Base-by-base conservation (phyloP, 1,140 invertebrate species). In the Atta colombica region DNA sequence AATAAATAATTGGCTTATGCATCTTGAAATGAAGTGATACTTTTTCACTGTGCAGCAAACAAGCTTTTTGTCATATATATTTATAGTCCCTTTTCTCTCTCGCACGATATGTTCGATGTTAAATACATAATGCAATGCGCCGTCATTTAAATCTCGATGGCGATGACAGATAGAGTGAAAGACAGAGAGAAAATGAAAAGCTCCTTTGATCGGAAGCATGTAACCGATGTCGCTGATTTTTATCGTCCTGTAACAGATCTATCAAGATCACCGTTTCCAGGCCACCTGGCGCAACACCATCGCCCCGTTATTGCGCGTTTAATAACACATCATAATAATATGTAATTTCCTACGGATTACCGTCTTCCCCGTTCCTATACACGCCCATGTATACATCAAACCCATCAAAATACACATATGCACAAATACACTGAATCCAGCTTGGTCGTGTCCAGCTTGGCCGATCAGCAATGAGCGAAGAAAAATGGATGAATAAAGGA, bases 261-360 rank as follows among this genome's bases (percentile, higher is more conserved):
- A 88, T 89, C 90, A 85, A 78, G 82, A 82, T 78, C 75, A 21
- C 58, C 60, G 78, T 89, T 91, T 87, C 65, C 77, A 84, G 86
- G 80, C 88, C 91, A 90, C 89, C 89, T 91, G 91, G 91, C 87
- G 69, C 60, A 45, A 77, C 66, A 77, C 77, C 82, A 63, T 84
- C 58, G 86, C 58, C 45, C 90, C 81, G 85, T 91, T 89, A 92
- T 92, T 92, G 91, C 85, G 60, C 87, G 86, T 91, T 92, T 93
- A 93, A 93, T 93, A 93, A 91, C 89, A 89, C 89, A 85, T 92
- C 89, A 87, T 91, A 90, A 90, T 92, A 89, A 92, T 89, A 92
- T 93, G 85, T 92, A 92, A 92, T 92, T 92, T 91, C 88, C 55
- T 78, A 69, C 51, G 74, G 88, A 92, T 91, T 92, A 91, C 86